Evolutionary conservation across 2,797 vertebrate genomes (phyloP).

Genomic region (Anguilla pacifica): DNA sequence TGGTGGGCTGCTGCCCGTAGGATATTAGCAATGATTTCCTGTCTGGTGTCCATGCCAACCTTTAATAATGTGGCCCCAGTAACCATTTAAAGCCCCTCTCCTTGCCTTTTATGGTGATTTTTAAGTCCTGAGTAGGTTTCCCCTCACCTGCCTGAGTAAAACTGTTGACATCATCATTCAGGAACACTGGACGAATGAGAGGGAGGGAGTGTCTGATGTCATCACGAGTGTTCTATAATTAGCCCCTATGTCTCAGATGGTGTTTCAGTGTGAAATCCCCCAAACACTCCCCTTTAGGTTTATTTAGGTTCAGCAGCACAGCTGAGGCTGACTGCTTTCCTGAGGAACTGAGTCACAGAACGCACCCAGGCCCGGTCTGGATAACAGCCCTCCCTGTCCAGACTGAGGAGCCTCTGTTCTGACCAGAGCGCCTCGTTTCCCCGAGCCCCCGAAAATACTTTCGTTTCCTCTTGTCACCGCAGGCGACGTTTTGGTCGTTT

Average conservation of each 20-base stretch:
- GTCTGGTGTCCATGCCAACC: background rate
- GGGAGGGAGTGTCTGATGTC: background rate
- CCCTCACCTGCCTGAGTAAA: background rate
- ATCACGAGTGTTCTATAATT: conserved; percentile 20
- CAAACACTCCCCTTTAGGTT: background rate
- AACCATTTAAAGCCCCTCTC: background rate
- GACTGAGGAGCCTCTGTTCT: background rate
- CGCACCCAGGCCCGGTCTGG: background rate
- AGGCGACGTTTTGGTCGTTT: background rate
- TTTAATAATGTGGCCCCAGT: background rate
- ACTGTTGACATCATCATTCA: conserved; percentile 18
- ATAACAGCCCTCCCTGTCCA: background rate
- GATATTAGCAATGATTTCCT: background rate
- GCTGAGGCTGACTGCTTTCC: conserved; percentile 16
- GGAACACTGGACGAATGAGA: conserved; percentile 9
- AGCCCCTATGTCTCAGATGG: background rate
- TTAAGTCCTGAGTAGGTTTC: background rate
- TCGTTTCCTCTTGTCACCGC: too few relatives aligned
- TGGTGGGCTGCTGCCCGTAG: background rate
- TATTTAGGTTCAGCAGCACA: conserved; percentile 17
- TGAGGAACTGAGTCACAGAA: background rate
- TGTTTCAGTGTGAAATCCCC: background rate
- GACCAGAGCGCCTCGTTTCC: background rate
- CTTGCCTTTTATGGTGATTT: background rate
- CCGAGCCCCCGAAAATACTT: background rate